Conservation (phyloP, 2,888 invertebrate species). For the Sphaerophoria rueppellii region DNA sequence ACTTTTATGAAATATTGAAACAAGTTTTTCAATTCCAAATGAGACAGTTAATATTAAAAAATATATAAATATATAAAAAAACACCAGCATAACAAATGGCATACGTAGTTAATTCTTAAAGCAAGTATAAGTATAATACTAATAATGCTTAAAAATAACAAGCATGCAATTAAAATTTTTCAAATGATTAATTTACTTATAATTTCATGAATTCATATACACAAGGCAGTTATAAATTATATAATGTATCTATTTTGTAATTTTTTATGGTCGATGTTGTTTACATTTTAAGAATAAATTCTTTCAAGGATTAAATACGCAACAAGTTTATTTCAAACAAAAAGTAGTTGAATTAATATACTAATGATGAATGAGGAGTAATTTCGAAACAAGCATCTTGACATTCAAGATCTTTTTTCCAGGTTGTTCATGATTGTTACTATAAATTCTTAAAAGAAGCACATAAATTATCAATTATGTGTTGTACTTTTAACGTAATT, state of each 20-base stretch:
- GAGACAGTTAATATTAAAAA: not conserved
- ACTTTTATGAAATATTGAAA: not conserved
- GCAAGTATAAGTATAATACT: not conserved
- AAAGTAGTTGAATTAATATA: too few species aligned
- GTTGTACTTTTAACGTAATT: too few species aligned
- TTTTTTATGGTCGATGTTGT: slow-evolving; percentile 19
- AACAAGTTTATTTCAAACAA: too few species aligned
- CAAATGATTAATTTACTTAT: not conserved
- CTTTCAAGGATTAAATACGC: not conserved
- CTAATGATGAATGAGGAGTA: too few species aligned
- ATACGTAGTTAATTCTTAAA: not conserved
- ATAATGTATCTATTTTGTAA: not conserved
- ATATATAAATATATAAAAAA: not conserved
- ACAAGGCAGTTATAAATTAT: not conserved
- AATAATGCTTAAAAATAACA: not conserved
- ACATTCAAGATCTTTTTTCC: too few species aligned
- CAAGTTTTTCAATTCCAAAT: not conserved
- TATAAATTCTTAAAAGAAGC: too few species aligned
- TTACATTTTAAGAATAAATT: slow-evolving; percentile 9
- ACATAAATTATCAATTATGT: too few species aligned
- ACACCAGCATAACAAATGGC: not conserved
- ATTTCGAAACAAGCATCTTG: too few species aligned
- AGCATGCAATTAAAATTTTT: slow-evolving; percentile 7
- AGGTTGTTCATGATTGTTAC: too few species aligned
- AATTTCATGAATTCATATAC: slow-evolving; percentile 1